Conservation (phyloP, 2,113 vertebrate genomes). For the Daubentonia madagascariensis region DNA sequence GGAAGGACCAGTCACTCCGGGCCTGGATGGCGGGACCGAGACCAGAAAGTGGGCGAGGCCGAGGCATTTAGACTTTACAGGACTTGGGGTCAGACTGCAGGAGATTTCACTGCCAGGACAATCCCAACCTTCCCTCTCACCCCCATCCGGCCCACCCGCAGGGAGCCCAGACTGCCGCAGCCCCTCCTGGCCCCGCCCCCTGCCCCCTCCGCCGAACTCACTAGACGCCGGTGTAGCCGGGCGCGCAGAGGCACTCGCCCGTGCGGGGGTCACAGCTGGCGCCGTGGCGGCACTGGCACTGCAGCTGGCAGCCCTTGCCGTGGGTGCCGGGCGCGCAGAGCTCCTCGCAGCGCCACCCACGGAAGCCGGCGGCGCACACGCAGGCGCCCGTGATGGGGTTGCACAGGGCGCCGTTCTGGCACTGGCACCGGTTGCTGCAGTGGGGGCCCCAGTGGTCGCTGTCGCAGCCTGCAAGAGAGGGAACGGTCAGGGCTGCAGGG, state of each 20-base stretch:
- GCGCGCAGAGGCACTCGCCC: constrained; percentile 95
- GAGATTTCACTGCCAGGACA: background rate
- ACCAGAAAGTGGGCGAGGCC: background rate
- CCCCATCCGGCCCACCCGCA: background rate
- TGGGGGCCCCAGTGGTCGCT: constrained; percentile 98
- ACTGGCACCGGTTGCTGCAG: constrained; percentile 98
- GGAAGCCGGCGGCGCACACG: constrained; percentile 95
- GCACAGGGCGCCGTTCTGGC: constrained; percentile 96
- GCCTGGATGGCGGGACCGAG: background rate
- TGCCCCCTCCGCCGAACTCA: constrained; percentile 82
- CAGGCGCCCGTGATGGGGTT: constrained; percentile 99
- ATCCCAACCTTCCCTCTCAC: too few species aligned
- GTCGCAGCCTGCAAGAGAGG: constrained; percentile 91
- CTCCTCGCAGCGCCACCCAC: constrained; percentile 98
- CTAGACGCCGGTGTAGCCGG: constrained; percentile 96
- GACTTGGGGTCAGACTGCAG: background rate
- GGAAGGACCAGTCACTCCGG: background rate
- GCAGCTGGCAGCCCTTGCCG: constrained; percentile 94
- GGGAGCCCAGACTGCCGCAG: too few species aligned
- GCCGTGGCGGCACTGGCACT: constrained; percentile 95
- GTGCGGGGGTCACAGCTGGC: constrained; percentile 95
- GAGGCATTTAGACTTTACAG: background rate
- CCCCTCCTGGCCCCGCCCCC: background rate
- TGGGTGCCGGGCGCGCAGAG: constrained; percentile 92
- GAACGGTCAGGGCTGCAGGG: background rate